Conservation (phyloP, 2,888 invertebrate species). For the Emmelina monodactyla region DNA sequence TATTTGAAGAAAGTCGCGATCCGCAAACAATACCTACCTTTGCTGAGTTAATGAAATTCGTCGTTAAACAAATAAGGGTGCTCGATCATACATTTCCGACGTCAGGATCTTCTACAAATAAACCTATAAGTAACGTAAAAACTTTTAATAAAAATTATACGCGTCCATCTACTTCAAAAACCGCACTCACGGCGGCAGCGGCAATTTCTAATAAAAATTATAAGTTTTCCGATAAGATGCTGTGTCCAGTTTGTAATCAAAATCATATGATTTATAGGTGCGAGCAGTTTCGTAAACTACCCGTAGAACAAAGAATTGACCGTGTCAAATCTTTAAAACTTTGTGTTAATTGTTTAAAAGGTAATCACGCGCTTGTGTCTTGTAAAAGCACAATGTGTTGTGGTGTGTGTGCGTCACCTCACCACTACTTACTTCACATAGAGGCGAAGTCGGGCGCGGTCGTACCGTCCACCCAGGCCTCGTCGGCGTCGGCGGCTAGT, state of each 20-base stretch:
- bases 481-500: neutral
- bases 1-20: neutral
- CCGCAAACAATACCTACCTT: neutral
- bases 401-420: slow-evolving; percentile 2
- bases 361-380: neutral
- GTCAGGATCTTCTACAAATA: neutral
- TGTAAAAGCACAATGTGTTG: neutral
- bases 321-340: neutral
- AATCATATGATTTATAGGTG: neutral
- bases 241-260: neutral
- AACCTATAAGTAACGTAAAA: neutral
- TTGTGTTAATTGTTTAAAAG: neutral
- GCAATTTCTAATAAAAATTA: slow-evolving; percentile 1
- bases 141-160: neutral
- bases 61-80: neutral
- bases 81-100: neutral
- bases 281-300: too few species aligned
- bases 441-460: neutral
- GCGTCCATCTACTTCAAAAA: neutral
- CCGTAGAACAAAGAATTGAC: too few species aligned
- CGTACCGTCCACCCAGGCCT: neutral
- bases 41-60: neutral
- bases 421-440: slow-evolving; percentile 5
- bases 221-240: neutral
- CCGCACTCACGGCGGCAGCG: neutral